A percentile compares a stretch with the other conserved stretches of the same genome.
Evolutionary conservation across 2,113 vertebrate genomes (phyloP).

Genomic region (Catharus fuscescens): DNA sequence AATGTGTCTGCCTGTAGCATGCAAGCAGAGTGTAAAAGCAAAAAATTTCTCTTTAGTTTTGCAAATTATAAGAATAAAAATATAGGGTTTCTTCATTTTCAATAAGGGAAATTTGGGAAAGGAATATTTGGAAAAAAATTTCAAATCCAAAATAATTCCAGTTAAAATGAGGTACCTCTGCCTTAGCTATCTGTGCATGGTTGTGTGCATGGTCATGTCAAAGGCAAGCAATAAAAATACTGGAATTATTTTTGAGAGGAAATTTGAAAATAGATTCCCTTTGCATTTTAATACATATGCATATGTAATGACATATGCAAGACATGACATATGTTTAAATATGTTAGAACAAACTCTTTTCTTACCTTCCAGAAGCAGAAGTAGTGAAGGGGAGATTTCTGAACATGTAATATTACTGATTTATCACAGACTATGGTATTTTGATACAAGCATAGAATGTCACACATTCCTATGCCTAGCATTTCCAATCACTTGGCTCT

Average conservation of each 20-base stretch:
- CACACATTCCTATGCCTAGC: background rate
- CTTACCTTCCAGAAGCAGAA: background rate
- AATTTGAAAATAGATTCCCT: background rate
- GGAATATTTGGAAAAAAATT: background rate
- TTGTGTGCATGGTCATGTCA: background rate
- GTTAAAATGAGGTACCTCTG: background rate
- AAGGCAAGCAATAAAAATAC: background rate
- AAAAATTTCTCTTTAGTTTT: background rate
- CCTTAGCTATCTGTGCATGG: background rate
- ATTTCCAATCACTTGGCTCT: background rate
- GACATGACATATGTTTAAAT: background rate
- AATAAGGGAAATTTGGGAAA: background rate
- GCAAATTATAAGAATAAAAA: background rate
- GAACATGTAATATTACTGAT: background rate
- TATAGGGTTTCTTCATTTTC: background rate
- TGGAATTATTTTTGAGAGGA: background rate
- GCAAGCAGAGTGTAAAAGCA: background rate
- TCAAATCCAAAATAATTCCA: background rate
- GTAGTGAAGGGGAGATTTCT: background rate
- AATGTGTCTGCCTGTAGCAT: background rate
- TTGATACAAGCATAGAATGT: background rate
- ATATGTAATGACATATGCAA: background rate
- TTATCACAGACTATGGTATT: background rate
- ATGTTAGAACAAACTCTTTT: background rate
- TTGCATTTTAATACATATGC: background rate